phyloP scores from a whole-genome alignment of 2,113 vertebrate species.

The Podarcis raffonei region DNA sequence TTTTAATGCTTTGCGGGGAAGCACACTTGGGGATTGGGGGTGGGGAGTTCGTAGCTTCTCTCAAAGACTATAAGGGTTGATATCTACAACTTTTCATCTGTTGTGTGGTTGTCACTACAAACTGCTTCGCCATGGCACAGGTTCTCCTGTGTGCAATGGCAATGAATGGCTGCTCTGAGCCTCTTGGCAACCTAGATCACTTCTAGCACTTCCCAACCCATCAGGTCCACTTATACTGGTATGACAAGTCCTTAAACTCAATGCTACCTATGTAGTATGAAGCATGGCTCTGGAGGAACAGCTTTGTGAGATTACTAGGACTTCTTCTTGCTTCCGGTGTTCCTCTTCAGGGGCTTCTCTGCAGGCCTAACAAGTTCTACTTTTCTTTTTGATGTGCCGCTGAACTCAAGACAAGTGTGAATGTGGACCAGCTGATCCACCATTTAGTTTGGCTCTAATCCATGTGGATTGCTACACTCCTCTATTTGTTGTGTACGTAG shows the following conservation, averaged over 20 bases:
- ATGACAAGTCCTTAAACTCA: not conserved
- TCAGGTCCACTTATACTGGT: not conserved
- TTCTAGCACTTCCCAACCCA: not conserved
- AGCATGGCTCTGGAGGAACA: not conserved
- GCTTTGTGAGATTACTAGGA: not conserved
- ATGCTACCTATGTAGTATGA: not conserved
- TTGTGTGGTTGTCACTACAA: not conserved
- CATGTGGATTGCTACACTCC: too few species aligned
- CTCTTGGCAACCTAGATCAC: too few species aligned
- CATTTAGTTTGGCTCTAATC: not conserved
- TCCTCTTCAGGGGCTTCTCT: not conserved
- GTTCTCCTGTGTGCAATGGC: not conserved
- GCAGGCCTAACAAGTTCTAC: not conserved
- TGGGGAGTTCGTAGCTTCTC: not conserved
- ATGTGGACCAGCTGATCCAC: not conserved
- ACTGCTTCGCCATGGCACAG: not conserved
- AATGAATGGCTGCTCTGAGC: not conserved
- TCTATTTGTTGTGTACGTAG: not conserved
- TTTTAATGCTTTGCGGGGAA: not conserved
- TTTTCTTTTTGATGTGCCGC: not conserved
- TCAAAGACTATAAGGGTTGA: not conserved
- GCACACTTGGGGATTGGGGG: not conserved
- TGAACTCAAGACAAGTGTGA: not conserved
- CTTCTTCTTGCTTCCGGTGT: not conserved
- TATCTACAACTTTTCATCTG: not conserved